These are phyloP conservation scores for Augiades crinisus DNA, from an alignment of 2,888 invertebrate genomes.

Conservation along the genomic window DNA sequence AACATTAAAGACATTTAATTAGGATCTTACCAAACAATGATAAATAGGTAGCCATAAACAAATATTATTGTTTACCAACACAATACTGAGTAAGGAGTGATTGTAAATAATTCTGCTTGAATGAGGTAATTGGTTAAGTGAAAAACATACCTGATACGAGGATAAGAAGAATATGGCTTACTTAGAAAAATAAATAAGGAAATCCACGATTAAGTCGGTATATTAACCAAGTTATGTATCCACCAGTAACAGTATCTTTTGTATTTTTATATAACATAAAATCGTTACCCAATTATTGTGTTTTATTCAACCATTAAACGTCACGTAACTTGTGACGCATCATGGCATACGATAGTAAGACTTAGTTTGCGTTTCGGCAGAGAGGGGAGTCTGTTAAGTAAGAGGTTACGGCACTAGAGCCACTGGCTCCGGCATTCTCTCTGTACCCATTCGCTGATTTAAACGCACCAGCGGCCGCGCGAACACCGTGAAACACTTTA, in stretches of 20 bases:
- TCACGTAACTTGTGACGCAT: slow-evolving; percentile 35
- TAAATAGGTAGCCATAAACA: too few species aligned
- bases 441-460: slow-evolving; percentile 47
- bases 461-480: slow-evolving; percentile 51
- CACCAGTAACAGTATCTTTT: slow-evolving; percentile 6
- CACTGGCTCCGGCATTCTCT: slow-evolving; percentile 58
- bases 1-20: too few species aligned
- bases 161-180: neutral
- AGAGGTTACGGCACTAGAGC: slow-evolving; percentile 68
- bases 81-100: too few species aligned
- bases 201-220: neutral
- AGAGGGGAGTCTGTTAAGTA: slow-evolving; percentile 65
- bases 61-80: too few species aligned
- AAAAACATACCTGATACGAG: too few species aligned
- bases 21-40: too few species aligned
- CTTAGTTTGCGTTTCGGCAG: slow-evolving; percentile 22
- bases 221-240: neutral
- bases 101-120: too few species aligned
- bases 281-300: slow-evolving; percentile 24
- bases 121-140: too few species aligned
- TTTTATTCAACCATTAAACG: slow-evolving; percentile 33
- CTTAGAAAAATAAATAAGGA: neutral
- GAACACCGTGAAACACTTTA: slow-evolving; percentile 47
- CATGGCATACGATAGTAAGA: slow-evolving; percentile 21
- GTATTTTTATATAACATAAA: slow-evolving; percentile 23